A percentile compares a stretch with the other conserved stretches of the same genome.
Conservation (phyloP, 2,888 invertebrate species). For the Callimorpha dominula region DNA sequence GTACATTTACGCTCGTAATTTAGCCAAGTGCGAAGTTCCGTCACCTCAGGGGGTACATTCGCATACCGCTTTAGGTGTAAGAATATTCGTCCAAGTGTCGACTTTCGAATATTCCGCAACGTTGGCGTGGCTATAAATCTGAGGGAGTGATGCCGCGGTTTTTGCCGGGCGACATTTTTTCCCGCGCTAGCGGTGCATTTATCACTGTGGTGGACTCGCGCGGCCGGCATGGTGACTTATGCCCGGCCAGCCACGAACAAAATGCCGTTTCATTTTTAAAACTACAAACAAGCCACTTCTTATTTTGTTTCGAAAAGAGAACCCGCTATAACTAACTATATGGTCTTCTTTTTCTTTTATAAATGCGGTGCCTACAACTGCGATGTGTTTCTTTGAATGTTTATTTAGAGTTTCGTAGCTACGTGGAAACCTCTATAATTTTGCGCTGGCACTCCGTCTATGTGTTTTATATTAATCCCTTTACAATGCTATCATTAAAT, state of each 20-base stretch:
- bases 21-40: slow-evolving; percentile 84
- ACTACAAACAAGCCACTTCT: slow-evolving; percentile 54
- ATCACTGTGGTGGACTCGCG: slow-evolving; percentile 67
- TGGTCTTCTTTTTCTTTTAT: slow-evolving; percentile 31
- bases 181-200: slow-evolving; percentile 83
- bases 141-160: slow-evolving; percentile 81
- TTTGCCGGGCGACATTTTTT: slow-evolving; percentile 85
- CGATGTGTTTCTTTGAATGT: neutral
- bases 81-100: slow-evolving; percentile 71
- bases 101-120: slow-evolving; percentile 79
- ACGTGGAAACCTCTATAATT: neutral
- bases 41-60: slow-evolving; percentile 82
- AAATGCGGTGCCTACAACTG: slow-evolving; percentile 3
- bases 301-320: slow-evolving; percentile 45
- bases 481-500: too few species aligned
- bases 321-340: slow-evolving; percentile 31
- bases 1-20: slow-evolving; percentile 76
- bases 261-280: slow-evolving; percentile 59
- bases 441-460: neutral
- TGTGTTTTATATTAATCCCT: too few species aligned
- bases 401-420: neutral
- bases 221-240: slow-evolving; percentile 74
- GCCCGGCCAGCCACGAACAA: slow-evolving; percentile 61
- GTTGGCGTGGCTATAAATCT: slow-evolving; percentile 82
- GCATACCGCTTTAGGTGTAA: slow-evolving; percentile 79